Conservation (phyloP, 2,113 vertebrate genomes). For the Phyllostomus hastatus region DNA sequence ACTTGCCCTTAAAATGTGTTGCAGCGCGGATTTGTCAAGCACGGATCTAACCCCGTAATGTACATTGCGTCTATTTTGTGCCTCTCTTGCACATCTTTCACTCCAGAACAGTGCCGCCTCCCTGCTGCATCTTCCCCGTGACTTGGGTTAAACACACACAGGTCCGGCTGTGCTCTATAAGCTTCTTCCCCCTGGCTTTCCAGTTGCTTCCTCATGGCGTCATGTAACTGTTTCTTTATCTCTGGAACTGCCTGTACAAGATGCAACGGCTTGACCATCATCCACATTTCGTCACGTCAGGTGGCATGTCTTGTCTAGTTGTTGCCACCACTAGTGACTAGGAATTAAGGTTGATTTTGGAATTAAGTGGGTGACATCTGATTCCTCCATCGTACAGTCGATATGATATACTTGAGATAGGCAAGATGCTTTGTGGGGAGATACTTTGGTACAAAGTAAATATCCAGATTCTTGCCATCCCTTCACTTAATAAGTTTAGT, state of each 20-base stretch:
- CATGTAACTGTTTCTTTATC: background rate
- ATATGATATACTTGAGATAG: background rate
- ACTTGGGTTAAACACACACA: background rate
- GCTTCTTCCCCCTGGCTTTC: background rate
- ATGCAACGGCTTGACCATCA: background rate
- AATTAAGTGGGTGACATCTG: background rate
- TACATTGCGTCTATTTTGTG: background rate
- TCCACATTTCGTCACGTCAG: background rate
- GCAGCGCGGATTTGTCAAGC: background rate
- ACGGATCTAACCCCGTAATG: background rate
- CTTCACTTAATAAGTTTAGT: conserved; percentile 5
- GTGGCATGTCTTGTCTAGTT: background rate
- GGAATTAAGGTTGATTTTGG: background rate
- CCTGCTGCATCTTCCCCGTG: background rate
- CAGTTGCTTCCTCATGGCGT: background rate
- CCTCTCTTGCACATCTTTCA: background rate
- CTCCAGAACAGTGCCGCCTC: background rate
- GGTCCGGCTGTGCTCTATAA: background rate
- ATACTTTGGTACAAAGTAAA: background rate
- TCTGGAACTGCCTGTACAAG: background rate
- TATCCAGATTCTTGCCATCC: background rate
- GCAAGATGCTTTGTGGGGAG: background rate
- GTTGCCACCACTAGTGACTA: background rate
- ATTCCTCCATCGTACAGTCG: conserved; percentile 18
- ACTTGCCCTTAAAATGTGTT: background rate